A percentile compares a stretch with the other conserved stretches of the same genome.
phyloP scores from a whole-genome alignment of 1,140 invertebrate genomes.

The Wasmannia auropunctata region DNA sequence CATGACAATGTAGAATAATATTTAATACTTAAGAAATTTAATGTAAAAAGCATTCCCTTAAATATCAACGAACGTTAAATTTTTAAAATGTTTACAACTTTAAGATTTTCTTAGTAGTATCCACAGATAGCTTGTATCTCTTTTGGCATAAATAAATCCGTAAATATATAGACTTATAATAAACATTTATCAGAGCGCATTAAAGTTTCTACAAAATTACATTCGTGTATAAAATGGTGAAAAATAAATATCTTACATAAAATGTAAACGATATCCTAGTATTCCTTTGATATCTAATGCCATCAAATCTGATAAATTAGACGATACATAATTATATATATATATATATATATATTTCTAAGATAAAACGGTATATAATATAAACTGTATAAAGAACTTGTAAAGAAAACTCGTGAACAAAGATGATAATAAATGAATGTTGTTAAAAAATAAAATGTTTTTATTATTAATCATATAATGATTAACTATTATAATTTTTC shows the following conservation, averaged over 20 bases:
- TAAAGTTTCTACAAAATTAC: constrained; percentile 41
- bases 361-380: constrained; percentile 11
- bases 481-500: constrained; percentile 19
- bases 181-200: constrained; percentile 3
- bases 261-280: not conserved
- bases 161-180: constrained; percentile 7
- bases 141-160: not conserved
- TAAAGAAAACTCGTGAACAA: constrained; percentile 3
- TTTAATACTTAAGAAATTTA: constrained; percentile 13
- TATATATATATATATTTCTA: not conserved
- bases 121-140: not conserved
- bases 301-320: not conserved
- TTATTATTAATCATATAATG: constrained; percentile 44
- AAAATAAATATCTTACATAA: not conserved
- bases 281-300: not conserved
- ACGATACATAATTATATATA: constrained; percentile 7
- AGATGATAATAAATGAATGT: constrained; percentile 44
- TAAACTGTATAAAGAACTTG: constrained; percentile 20
- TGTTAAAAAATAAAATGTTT: constrained; percentile 59
- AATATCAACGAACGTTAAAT: not conserved
- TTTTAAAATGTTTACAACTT: constrained; percentile 3
- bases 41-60: not conserved
- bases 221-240: constrained; percentile 29
- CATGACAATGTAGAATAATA: constrained; percentile 10
- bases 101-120: constrained; percentile 33